Conservation (phyloP, 2,797 vertebrate species). For the Siniperca obscura region DNA sequence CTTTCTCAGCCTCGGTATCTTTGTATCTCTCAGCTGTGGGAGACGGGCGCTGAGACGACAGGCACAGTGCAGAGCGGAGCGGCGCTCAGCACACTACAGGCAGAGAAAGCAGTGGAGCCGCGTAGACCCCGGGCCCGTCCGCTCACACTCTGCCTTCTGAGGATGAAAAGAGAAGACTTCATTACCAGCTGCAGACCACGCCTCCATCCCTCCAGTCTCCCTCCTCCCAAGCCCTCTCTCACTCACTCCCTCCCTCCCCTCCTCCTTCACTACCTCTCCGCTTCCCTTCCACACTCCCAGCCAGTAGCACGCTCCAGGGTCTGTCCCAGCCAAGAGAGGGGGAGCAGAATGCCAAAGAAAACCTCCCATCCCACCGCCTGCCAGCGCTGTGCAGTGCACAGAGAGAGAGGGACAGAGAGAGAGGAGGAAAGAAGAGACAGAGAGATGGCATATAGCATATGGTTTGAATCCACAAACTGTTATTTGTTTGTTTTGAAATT, state of each 20-base stretch:
- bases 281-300: slow-evolving; percentile 87
- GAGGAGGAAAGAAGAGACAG: slow-evolving; percentile 31
- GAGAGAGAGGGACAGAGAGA: slow-evolving; percentile 49
- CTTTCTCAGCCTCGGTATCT: slow-evolving; percentile 59
- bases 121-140: slow-evolving; percentile 85
- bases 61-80: slow-evolving; percentile 50
- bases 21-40: slow-evolving; percentile 66
- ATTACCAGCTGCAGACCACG: slow-evolving; percentile 91
- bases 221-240: slow-evolving; percentile 69
- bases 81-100: slow-evolving; percentile 70
- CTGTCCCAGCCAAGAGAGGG: slow-evolving; percentile 81
- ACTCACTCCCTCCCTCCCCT: slow-evolving; percentile 72
- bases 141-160: slow-evolving; percentile 90
- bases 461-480: slow-evolving; percentile 40
- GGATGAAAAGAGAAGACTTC: slow-evolving; percentile 95
- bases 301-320: slow-evolving; percentile 90
- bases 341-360: slow-evolving; percentile 85
- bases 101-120: slow-evolving; percentile 80
- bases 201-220: slow-evolving; percentile 79
- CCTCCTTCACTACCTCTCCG: slow-evolving; percentile 80
- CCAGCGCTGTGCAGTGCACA: slow-evolving; percentile 74
- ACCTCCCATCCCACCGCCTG: slow-evolving; percentile 80
- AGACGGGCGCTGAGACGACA: slow-evolving; percentile 52
- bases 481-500: slow-evolving; percentile 55
- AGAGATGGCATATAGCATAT: slow-evolving; percentile 43